A percentile compares a stretch with the other conserved stretches of the same genome.
These are phyloP conservation scores for Hyphantria cunea DNA, from an alignment of 1,140 invertebrate species.

Conservation along the genomic window DNA sequence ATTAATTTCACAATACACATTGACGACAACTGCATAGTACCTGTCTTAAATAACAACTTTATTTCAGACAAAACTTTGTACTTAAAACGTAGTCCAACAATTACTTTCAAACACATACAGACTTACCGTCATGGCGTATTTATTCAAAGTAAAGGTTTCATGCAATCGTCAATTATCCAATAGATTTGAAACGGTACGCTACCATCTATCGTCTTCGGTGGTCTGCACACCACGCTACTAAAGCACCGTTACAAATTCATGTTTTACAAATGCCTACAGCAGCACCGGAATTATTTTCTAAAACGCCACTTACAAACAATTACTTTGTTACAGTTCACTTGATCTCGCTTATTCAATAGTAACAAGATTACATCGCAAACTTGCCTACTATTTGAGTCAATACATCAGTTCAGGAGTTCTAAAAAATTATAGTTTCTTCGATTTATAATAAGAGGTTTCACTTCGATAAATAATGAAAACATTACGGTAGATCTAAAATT, in stretches of 20 bases:
- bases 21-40: too few relatives aligned
- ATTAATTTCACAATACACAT: too few relatives aligned
- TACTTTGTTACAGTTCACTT: conserved; percentile 24
- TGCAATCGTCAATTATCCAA: conserved; percentile 38
- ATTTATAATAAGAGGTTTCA: conserved; percentile 8
- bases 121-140: conserved; percentile 11
- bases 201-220: conserved; percentile 49
- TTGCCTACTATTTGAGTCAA: conserved; percentile 11
- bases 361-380: conserved; percentile 20
- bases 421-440: conserved; percentile 9
- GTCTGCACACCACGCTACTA: conserved; percentile 46
- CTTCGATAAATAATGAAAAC: conserved; percentile 6
- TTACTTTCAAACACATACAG: conserved; percentile 11
- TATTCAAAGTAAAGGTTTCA: conserved; percentile 22
- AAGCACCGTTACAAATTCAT: conserved; percentile 51
- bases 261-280: conserved; percentile 43
- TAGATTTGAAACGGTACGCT: conserved; percentile 44
- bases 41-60: too few relatives aligned
- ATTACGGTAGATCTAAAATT: too few relatives aligned
- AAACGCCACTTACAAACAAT: conserved; percentile 27
- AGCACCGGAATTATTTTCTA: conserved; percentile 27
- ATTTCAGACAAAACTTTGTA: too few relatives aligned
- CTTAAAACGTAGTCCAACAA: conserved; percentile 1
- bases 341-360: conserved; percentile 30
- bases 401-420: conserved; percentile 13